phyloP scores from a whole-genome alignment of 2,888 invertebrate genomes.

The Acanthococcus lagerstroemiae region DNA sequence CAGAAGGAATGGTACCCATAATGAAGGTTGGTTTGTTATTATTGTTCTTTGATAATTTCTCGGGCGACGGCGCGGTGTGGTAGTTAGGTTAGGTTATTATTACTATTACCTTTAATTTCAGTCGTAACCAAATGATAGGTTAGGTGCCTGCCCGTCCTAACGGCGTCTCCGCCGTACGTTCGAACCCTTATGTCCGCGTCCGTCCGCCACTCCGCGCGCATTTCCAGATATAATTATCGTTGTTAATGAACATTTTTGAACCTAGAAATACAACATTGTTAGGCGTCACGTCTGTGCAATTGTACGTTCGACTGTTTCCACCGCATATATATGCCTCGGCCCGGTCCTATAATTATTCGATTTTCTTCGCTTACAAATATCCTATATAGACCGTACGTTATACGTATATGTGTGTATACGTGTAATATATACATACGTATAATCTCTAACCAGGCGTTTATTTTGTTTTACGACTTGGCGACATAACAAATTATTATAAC shows the following conservation, averaged over 20 bases:
- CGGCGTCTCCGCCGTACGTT: conserved; percentile 14
- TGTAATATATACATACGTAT: neutral
- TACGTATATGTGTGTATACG: no score
- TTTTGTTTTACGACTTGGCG: neutral
- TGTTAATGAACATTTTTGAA: conserved; percentile 31
- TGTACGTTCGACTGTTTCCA: neutral
- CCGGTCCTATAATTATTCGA: neutral
- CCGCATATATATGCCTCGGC: no score
- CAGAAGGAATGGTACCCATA: conserved; percentile 22
- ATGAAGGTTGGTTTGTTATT: conserved; percentile 12
- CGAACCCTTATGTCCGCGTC: conserved; percentile 9
- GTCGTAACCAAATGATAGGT: conserved; percentile 31
- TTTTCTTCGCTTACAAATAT: neutral
- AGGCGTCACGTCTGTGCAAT: conserved; percentile 22
- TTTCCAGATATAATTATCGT: conserved; percentile 25
- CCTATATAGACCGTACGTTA: no score
- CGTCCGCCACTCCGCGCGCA: neutral
- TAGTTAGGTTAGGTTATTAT: conserved; percentile 21
- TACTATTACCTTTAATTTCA: conserved; percentile 28
- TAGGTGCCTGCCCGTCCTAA: conserved; percentile 24
- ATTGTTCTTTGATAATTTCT: conserved; percentile 24
- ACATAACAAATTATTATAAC: neutral
- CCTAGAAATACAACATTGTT: conserved; percentile 28
- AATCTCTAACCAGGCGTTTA: neutral
- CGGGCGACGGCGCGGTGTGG: neutral